Evolutionary conservation across 2,113 vertebrate genomes (phyloP).

Genomic region (Eurypyga helias): DNA sequence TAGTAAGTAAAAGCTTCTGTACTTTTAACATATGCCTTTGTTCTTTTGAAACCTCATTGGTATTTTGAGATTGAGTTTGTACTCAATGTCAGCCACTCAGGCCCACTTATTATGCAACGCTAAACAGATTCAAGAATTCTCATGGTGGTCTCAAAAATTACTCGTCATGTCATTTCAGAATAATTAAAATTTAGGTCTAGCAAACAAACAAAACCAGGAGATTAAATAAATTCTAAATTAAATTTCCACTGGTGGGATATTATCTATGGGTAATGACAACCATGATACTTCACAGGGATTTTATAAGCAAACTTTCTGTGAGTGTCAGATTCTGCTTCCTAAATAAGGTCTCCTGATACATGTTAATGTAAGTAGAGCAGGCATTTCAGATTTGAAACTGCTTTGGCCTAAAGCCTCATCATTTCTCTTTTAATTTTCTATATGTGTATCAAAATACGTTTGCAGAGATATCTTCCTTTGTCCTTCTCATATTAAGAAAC

Average conservation of each 20-base stretch:
- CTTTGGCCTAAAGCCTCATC: background rate
- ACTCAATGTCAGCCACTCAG: background rate
- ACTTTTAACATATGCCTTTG: background rate
- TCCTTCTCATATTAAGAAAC: background rate
- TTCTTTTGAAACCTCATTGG: background rate
- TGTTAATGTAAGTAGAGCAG: background rate
- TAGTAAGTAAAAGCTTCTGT: background rate
- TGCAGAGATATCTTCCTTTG: background rate
- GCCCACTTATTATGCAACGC: background rate
- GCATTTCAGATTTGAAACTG: background rate
- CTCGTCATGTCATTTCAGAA: background rate
- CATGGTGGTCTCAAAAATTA: background rate
- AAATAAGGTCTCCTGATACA: background rate
- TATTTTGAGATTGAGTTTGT: background rate
- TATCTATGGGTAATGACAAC: background rate
- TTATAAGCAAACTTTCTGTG: background rate
- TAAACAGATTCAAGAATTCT: background rate
- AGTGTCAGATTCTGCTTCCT: background rate
- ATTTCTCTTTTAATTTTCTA: background rate
- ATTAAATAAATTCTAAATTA: background rate
- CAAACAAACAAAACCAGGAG: background rate
- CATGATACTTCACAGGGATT: background rate
- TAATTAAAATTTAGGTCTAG: background rate
- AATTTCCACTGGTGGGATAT: background rate
- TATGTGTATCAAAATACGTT: background rate